Evolutionary conservation across 1,140 invertebrate species (phyloP).

Genomic region (Heliconius congener): DNA sequence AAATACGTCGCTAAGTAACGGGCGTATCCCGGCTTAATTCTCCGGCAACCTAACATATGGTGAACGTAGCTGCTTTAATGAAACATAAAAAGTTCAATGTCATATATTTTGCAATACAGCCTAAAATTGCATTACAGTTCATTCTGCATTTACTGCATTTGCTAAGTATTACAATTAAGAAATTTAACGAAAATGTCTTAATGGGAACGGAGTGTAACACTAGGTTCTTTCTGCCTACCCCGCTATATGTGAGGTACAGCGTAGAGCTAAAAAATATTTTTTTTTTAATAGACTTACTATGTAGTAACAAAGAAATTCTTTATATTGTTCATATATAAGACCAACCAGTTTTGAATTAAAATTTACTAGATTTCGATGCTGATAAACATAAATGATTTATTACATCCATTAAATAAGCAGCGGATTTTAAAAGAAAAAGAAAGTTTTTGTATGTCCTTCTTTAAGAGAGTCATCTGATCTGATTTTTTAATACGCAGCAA

Average conservation of each 20-base stretch:
- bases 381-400: not conserved
- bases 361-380: not conserved
- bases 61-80: slow-evolving; percentile 23
- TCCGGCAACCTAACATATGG: slow-evolving; percentile 25
- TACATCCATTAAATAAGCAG: not conserved
- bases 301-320: too few species aligned
- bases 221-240: too few species aligned
- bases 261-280: too few species aligned
- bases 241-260: too few species aligned
- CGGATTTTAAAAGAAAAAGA: not conserved
- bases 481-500: not conserved
- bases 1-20: slow-evolving; percentile 39
- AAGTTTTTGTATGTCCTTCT: too few species aligned
- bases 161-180: too few species aligned
- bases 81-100: slow-evolving; percentile 22
- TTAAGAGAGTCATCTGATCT: not conserved
- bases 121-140: too few species aligned
- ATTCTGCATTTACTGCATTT: too few species aligned
- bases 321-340: too few species aligned
- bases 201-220: too few species aligned
- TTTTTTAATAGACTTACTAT: too few species aligned
- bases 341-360: not conserved
- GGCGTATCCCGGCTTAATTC: slow-evolving; percentile 27
- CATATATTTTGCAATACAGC: not conserved
- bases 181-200: too few species aligned